Evolutionary conservation across 2,797 vertebrate species (phyloP).

Genomic region (Oryzias dopingdopingensis): DNA sequence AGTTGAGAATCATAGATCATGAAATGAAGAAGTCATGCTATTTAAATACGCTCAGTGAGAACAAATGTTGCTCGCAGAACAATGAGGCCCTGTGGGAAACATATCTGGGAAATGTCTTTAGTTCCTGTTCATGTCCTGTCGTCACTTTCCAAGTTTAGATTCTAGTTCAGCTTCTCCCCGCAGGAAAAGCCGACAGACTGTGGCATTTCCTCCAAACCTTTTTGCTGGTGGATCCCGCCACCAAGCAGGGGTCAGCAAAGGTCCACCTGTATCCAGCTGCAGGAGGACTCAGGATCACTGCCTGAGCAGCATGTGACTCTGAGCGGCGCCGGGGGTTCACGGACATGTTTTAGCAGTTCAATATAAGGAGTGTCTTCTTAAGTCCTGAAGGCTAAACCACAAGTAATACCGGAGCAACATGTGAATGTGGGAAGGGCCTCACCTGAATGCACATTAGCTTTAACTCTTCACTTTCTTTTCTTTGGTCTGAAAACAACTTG

Average conservation of each 20-base stretch:
- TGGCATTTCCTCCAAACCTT: constrained; percentile 74
- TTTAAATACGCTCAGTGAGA: constrained; percentile 2
- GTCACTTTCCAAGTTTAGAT: constrained; percentile 77
- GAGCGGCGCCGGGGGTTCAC: constrained; percentile 35
- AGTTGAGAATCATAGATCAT: not conserved
- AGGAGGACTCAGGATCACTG: constrained; percentile 24
- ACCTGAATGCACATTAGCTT: constrained; percentile 2
- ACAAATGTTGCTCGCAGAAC: constrained; percentile 44
- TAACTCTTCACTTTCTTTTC: not conserved
- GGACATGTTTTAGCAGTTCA: constrained; percentile 68
- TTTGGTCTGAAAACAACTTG: too few relatives aligned
- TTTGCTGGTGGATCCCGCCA: constrained; percentile 15
- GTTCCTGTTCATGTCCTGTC: constrained; percentile 73
- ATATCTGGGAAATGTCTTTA: constrained; percentile 70
- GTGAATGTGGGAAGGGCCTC: constrained; percentile 22
- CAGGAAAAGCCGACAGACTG: constrained; percentile 63
- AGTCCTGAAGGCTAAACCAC: constrained; percentile 48
- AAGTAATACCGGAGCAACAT: constrained; percentile 57
- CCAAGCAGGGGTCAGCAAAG: constrained; percentile 54
- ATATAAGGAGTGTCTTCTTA: constrained; percentile 59
- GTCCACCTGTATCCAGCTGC: constrained; percentile 32
- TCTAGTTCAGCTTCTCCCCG: constrained; percentile 73
- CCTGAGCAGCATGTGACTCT: constrained; percentile 19
- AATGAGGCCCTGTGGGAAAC: constrained; percentile 45
- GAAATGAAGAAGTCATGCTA: too few relatives aligned